A percentile compares a stretch with the other conserved stretches of the same genome.
These are phyloP conservation scores for Denticeps clupeoides DNA, from an alignment of 2,797 vertebrate genomes.

Conservation along the genomic window DNA sequence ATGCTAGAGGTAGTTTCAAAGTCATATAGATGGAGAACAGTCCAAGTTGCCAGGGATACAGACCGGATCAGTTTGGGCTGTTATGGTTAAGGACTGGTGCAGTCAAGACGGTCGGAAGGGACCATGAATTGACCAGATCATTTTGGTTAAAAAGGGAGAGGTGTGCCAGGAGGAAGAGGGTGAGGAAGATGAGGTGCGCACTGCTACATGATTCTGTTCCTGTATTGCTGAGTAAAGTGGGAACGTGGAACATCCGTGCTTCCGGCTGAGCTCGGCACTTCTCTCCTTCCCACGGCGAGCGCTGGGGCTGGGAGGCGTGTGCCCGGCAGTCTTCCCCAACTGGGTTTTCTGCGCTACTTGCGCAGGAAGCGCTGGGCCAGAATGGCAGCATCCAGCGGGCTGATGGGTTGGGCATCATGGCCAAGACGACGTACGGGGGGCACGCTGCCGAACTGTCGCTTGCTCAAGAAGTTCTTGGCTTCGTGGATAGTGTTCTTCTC, in stretches of 20 bases:
- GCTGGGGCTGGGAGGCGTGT: not conserved
- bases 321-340: not conserved
- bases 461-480: constrained; percentile 83
- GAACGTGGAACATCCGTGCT: constrained; percentile 30
- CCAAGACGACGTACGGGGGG: constrained; percentile 87
- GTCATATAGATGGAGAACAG: constrained; percentile 65
- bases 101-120: not conserved
- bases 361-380: constrained; percentile 91
- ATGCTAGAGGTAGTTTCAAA: constrained; percentile 88
- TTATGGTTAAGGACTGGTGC: too few species aligned
- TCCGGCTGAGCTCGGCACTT: constrained; percentile 34
- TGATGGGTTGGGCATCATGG: constrained; percentile 91
- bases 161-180: constrained; percentile 22
- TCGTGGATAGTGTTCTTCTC: constrained; percentile 95
- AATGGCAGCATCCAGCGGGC: constrained; percentile 86
- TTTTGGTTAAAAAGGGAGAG: constrained; percentile 50
- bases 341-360: constrained; percentile 57
- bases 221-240: constrained; percentile 48
- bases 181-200: constrained; percentile 42
- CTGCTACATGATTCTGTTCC: constrained; percentile 72
- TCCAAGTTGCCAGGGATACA: constrained; percentile 34
- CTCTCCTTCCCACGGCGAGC: constrained; percentile 57
- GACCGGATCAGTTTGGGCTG: too few species aligned
- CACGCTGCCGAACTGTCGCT: constrained; percentile 83
- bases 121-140: constrained; percentile 32